Base-by-base conservation (phyloP, 2,113 vertebrate genomes). In the Planiliza haematocheilus region DNA sequence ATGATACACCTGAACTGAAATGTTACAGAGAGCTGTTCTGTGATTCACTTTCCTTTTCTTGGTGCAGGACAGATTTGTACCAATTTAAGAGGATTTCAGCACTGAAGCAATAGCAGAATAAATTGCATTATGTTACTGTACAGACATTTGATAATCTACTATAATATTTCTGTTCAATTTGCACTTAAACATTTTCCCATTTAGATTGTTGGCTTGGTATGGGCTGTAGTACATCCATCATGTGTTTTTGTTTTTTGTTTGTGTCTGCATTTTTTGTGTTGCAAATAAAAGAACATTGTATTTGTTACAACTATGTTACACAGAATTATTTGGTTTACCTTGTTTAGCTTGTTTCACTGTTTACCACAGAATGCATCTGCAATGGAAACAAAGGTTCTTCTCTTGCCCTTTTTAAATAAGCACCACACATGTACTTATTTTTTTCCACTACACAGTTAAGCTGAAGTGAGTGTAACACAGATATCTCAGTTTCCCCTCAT, bases 261-360 rank as follows among this genome's bases (percentile, higher is more conserved):
- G 81, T 85, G 59, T 85, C 75, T 81, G 43, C 57, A 55, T 39
- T 68, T n/a, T 82, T 86, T 90, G 70, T 82, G 55, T 88, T 80
- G 39, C 52, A 81, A 91, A 85, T 92, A 90, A 93, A 89, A 86
- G 1, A 82, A 69, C 37, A 61, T 76, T 85, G 89, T 88, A 84
- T 78, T 90, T 89, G 87, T 76, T 82, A 75, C 62, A 30, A 60
- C 37, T 41, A 14, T 45, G 13, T 41, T 50, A 4, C 10, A 73
- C 30, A 2, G 51, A 30, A 61, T 59, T 41, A 45, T 36, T n/a
- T 61, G n/a, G 10, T 16, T n/a, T 39, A 50, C 7, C 41, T 41
- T 51, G 17, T n/a, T 5, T n/a, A n/a, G n/a, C n/a, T n/a, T n/a
- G n/a, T n/a, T 58, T 57, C 4, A 12, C n/a, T 12, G 4, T 36